phyloP scores from a whole-genome alignment of 2,113 vertebrate genomes.

The Laticauda colubrina region DNA sequence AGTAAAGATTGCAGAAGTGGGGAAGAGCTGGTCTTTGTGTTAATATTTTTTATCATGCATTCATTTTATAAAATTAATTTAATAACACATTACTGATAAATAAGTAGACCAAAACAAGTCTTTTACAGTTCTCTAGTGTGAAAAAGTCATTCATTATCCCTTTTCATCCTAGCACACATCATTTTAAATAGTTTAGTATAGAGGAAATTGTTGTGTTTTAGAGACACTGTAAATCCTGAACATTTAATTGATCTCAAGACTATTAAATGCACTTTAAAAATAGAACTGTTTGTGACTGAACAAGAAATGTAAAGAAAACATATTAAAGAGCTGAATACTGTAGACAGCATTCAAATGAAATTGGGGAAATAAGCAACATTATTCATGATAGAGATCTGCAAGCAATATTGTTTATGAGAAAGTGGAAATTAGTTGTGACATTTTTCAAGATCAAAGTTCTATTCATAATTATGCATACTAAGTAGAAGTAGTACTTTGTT shows the following conservation, averaged over 20 bases:
- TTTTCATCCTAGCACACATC: neutral
- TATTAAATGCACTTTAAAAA: slow-evolving; percentile 2
- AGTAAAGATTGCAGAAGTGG: neutral
- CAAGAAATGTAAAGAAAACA: slow-evolving; percentile 8
- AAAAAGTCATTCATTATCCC: neutral
- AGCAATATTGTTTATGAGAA: neutral
- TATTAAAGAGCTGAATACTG: neutral
- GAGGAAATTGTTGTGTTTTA: slow-evolving; percentile 26
- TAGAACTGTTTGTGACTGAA: neutral
- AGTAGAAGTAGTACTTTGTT: neutral
- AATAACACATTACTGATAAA: slow-evolving; percentile 26
- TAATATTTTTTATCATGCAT: slow-evolving; percentile 20
- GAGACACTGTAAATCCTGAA: slow-evolving; percentile 30
- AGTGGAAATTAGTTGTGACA: neutral
- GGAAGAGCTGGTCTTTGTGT: slow-evolving; percentile 1
- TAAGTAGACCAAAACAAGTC: slow-evolving; percentile 14
- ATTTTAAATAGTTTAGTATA: slow-evolving; percentile 19
- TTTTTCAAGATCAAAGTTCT: neutral
- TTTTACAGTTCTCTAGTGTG: slow-evolving; percentile 5
- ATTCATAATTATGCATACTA: neutral
- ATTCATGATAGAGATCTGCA: neutral
- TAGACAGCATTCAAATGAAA: neutral
- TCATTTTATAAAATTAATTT: slow-evolving; percentile 19
- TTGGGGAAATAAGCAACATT: neutral
- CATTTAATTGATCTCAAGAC: slow-evolving; percentile 45